A percentile compares a stretch with the other conserved stretches of the same genome.
Conservation (phyloP, 2,797 vertebrate genomes). For the Rhabdomys pumilio region DNA sequence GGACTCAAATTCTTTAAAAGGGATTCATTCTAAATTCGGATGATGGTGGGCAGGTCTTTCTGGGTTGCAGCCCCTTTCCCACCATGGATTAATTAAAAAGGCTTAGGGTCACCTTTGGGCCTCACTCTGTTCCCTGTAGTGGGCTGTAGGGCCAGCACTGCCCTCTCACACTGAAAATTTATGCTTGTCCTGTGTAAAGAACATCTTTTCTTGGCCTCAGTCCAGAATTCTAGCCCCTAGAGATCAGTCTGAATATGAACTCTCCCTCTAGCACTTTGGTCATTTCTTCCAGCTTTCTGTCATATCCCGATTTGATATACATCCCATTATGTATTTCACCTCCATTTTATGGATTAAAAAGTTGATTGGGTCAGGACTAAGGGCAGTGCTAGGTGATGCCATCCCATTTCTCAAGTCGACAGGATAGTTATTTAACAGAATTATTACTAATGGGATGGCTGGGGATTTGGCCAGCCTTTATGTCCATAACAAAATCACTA, state of each 20-base stretch:
- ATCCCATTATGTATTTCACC: slow-evolving; percentile 74
- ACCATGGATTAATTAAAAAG: neutral
- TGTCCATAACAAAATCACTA: neutral
- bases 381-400: slow-evolving; percentile 66
- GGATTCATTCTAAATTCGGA: neutral
- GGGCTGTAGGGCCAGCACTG: neutral
- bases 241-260: slow-evolving; percentile 73
- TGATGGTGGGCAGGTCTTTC: neutral
- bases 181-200: slow-evolving; percentile 46
- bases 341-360: slow-evolving; percentile 77
- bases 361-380: slow-evolving; percentile 82
- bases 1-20: neutral
- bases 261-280: slow-evolving; percentile 45
- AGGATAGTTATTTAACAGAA: slow-evolving; percentile 72
- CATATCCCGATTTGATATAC: slow-evolving; percentile 80
- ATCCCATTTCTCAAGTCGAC: slow-evolving; percentile 73
- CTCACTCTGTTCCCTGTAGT: neutral
- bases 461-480: slow-evolving; percentile 27
- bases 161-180: slow-evolving; percentile 13
- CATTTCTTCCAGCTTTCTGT: slow-evolving; percentile 81
- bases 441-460: slow-evolving; percentile 68
- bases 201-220: slow-evolving; percentile 75
- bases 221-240: slow-evolving; percentile 68
- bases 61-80: neutral
- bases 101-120: neutral